Conservation (phyloP, 2,888 invertebrate species). For the Agapostemon virescens region DNA sequence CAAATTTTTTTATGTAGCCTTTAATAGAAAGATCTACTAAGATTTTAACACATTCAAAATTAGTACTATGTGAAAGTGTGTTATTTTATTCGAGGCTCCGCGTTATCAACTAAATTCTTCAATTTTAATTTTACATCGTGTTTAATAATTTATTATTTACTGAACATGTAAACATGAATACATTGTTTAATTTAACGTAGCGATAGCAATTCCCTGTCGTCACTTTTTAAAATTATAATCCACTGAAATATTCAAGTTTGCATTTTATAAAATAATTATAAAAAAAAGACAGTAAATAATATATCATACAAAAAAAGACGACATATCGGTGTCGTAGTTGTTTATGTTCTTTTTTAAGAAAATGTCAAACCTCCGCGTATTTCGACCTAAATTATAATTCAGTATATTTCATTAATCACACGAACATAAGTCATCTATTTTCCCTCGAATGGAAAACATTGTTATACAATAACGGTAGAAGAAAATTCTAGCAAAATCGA, state of each 20-base stretch:
- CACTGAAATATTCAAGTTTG: background rate
- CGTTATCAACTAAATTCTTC: no score
- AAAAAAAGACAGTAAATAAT: slow-evolving; percentile 5
- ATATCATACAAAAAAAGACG: background rate
- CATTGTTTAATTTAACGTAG: background rate
- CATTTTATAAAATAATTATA: background rate
- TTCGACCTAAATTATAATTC: background rate
- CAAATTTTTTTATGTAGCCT: no score
- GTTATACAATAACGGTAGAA: background rate
- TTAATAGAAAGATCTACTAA: no score
- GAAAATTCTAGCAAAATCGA: background rate
- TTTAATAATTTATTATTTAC: background rate
- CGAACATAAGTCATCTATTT: background rate
- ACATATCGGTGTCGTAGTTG: background rate
- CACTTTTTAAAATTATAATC: background rate
- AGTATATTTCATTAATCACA: background rate
- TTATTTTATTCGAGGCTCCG: no score
- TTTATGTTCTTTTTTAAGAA: background rate
- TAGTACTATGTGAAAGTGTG: no score
- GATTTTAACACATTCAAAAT: no score
- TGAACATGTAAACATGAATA: background rate
- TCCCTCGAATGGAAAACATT: background rate
- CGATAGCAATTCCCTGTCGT: background rate
- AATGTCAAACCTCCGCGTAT: background rate
- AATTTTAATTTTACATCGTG: background rate